phyloP scores from a whole-genome alignment of 2,113 vertebrate species.

The Alaudala cheleensis region DNA sequence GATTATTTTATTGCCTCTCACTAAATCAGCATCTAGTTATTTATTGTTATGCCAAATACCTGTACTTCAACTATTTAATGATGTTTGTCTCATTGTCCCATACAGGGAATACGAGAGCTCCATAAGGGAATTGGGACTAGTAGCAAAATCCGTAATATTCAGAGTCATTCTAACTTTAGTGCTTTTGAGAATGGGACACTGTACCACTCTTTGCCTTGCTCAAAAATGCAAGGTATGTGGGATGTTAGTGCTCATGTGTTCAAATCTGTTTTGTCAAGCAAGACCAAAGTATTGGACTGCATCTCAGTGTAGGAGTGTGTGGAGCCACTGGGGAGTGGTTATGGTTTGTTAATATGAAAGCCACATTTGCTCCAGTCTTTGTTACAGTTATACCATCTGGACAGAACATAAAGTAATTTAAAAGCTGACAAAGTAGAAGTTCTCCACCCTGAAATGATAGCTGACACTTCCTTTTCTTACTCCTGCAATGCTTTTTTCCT shows the following conservation, averaged over 20 bases:
- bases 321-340: neutral
- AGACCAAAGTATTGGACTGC: neutral
- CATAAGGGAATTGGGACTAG: neutral
- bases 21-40: neutral
- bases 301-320: neutral
- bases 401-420: neutral
- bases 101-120: fast-evolving
- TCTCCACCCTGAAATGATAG: neutral
- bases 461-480: neutral
- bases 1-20: neutral
- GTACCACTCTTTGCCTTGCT: neutral
- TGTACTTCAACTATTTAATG: neutral
- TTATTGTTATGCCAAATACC: neutral
- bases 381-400: neutral
- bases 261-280: neutral
- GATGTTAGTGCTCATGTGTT: neutral
- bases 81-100: neutral
- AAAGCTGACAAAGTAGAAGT: neutral
- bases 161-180: neutral
- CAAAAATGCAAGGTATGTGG: neutral
- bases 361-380: neutral
- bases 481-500: neutral
- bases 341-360: neutral
- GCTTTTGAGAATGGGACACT: neutral
- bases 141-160: neutral